Evolutionary conservation across 2,888 invertebrate species (phyloP).

Genomic region (Nymphalis c-album): DNA sequence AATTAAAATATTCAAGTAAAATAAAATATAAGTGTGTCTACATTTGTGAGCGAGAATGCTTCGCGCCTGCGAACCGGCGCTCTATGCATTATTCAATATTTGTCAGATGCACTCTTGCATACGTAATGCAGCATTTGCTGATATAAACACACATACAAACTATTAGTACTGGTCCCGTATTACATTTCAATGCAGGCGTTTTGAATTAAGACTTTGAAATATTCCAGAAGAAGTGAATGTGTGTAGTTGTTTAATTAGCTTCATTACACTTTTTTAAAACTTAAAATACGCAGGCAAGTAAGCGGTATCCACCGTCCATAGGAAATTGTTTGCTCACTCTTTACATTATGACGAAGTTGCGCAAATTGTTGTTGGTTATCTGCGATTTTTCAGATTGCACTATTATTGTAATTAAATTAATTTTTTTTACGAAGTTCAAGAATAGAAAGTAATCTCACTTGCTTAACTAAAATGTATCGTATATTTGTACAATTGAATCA

Average conservation of each 20-base stretch:
- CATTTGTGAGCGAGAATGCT: constrained; percentile 10
- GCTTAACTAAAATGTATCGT: background rate
- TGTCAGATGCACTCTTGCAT: constrained; percentile 33
- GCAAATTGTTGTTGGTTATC: no score
- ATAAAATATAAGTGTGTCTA: constrained; percentile 9
- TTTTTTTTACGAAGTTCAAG: no score
- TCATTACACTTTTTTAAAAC: no score
- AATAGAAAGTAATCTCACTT: background rate
- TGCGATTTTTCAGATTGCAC: no score
- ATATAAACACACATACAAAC: constrained; percentile 18
- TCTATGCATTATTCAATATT: constrained; percentile 29
- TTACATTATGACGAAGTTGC: no score
- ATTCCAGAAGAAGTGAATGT: no score
- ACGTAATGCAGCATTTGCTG: constrained; percentile 22
- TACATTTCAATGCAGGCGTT: background rate
- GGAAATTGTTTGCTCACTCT: no score
- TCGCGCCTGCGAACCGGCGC: constrained; percentile 23
- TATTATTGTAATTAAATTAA: no score
- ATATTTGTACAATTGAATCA: background rate
- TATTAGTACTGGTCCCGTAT: background rate
- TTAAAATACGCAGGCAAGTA: no score
- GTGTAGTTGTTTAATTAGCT: no score
- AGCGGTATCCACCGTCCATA: no score
- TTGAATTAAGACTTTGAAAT: no score
- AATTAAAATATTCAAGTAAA: constrained; percentile 8